Conservation (phyloP, 1,140 invertebrate species). For the Bombus cullumanus region DNA sequence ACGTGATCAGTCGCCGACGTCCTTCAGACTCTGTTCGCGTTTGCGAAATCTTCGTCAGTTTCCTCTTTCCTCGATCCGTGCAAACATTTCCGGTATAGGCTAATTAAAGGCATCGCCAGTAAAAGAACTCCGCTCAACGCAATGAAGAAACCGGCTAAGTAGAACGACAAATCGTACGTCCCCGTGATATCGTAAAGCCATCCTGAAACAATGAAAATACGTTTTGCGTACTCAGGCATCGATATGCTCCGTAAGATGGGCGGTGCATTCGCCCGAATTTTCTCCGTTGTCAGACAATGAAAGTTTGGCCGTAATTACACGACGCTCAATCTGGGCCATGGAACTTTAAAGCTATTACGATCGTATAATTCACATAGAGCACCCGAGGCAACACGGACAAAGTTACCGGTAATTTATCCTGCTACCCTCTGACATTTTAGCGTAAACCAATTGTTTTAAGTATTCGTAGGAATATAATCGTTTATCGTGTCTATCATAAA, state of each 20-base stretch:
- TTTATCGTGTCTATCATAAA: neutral
- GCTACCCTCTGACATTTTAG: neutral
- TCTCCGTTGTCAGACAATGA: neutral
- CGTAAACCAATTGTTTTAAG: neutral
- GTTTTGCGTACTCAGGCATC: neutral
- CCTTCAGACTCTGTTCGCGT: conserved; percentile 76
- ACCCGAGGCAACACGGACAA: neutral
- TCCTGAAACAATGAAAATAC: conserved; percentile 84
- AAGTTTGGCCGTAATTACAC: conserved; percentile 10
- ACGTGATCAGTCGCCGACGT: neutral
- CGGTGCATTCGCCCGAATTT: neutral
- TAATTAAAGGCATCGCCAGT: conserved; percentile 85
- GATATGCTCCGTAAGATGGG: too few species aligned
- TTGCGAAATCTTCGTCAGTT: conserved; percentile 67
- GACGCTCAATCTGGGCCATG: neutral
- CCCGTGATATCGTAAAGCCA: conserved; percentile 91
- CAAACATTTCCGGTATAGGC: conserved; percentile 77
- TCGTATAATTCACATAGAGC: conserved; percentile 17
- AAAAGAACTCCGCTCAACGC: conserved; percentile 92
- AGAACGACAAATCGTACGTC: conserved; percentile 93
- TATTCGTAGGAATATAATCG: neutral
- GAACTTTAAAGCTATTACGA: conserved; percentile 11
- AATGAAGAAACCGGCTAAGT: conserved; percentile 93
- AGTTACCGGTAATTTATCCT: neutral
- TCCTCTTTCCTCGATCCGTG: conserved; percentile 66